These are phyloP conservation scores for Alexandromys oeconomus DNA, from an alignment of 2,797 vertebrate genomes.

Conservation along the genomic window DNA sequence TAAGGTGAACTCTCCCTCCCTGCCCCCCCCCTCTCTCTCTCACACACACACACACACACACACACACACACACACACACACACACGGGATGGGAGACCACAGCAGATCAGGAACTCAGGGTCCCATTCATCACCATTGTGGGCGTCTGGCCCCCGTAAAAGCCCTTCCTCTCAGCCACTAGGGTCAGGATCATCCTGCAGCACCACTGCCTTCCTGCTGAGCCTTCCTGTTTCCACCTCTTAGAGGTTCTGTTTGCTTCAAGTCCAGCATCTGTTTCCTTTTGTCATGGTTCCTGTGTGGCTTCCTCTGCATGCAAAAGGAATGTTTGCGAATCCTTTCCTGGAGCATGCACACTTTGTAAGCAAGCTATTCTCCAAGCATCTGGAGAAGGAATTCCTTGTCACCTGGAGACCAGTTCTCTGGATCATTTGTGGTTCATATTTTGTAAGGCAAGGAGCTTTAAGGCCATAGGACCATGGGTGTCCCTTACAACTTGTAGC, in stretches of 20 bases:
- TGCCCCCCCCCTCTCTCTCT: too few relatives aligned
- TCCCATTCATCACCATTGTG: background rate
- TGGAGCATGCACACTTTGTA: background rate
- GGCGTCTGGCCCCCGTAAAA: rapidly evolving
- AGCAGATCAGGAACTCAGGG: background rate
- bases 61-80: background rate
- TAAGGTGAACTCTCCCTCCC: background rate
- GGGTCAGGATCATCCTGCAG: background rate
- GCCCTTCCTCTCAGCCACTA: rapidly evolving
- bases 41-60: background rate
- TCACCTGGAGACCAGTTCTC: background rate
- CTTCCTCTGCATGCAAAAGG: background rate
- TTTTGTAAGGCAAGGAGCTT: background rate
- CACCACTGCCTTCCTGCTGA: rapidly evolving
- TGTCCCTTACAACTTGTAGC: background rate
- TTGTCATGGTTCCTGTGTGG: background rate
- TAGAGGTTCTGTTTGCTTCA: background rate
- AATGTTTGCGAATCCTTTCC: conserved; percentile 19
- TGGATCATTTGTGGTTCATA: rapidly evolving
- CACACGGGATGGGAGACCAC: background rate
- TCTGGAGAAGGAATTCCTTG: background rate
- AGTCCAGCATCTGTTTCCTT: conserved; percentile 48
- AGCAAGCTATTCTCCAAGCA: background rate
- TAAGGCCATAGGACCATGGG: background rate
- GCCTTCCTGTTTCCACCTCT: background rate